Base-by-base conservation (phyloP, 2,113 vertebrate species). In the Psittacus erithacus region DNA sequence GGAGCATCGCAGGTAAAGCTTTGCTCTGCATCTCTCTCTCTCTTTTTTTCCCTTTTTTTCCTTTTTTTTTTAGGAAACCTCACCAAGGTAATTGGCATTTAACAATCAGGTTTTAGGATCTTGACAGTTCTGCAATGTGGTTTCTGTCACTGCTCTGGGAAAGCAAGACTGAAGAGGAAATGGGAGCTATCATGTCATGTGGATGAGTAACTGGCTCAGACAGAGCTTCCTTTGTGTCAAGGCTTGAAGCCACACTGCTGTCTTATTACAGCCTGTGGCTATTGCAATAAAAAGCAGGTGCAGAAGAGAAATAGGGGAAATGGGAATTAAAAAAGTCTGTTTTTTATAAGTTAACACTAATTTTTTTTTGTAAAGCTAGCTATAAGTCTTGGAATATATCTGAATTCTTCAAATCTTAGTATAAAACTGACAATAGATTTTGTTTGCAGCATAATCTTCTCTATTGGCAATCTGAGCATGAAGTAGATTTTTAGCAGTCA, bases 211-310 rank as follows among this genome's bases (percentile, higher is more conserved):
- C 91, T 79, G 92, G 62, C 81, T 92, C 41, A 93, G 91, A 96
- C 96, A 97, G 96, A 96, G 88, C 86, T 93, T 8, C 95, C 95
- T 96, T 97, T 97, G 96, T 97, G 74, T 57, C 62, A 38, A 13
- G 38, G 80, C 91, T 91, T 46, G 62, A 89, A 95, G 92, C 80
- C 52, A 60, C 95, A 69, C 77, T 91, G 90, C 91, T 82, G 91
- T 4, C 96, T 92, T 47, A 91, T 92, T 92, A 89, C 95, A 93
- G 96, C 96, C 95, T 31, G 95, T 96, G 95, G 96, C 93, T 89
- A 95, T 85, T 79, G 92, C 95, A 95, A 59, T 93, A 96, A 96
- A 96, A 95, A 91, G 86, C 96, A 97, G 96, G 95, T 96, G 96
- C 95, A 96, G 67, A 82, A 70, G 53, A 93, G 91, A 89, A 97